Base-by-base conservation (phyloP, 2,797 vertebrate species). In the Benthosema pterotum region DNA sequence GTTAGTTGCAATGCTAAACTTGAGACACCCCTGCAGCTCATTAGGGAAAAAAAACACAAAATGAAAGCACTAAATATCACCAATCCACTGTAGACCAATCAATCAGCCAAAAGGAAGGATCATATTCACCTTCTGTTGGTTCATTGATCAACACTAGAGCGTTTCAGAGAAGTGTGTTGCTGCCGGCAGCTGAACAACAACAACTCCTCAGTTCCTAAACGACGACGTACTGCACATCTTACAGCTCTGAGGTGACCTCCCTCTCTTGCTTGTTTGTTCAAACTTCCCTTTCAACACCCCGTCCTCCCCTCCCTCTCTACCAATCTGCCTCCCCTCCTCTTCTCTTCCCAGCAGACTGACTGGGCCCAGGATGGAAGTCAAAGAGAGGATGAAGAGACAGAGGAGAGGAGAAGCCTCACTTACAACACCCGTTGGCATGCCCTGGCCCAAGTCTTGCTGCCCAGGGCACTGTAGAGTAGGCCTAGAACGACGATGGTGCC, bases 321-420 rank as follows among this genome's bases (percentile, higher is more conserved):
- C 62, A 62, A 13, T 58, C 73, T 77, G 22, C 1, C 58, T 67
- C 58, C 19, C 12, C 46, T 45, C 65, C 52, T 6, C 11, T 11
- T 38, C 46, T 66, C 65, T 77, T 62, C 61, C 63, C 71, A 78
- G 19, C 65, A 83, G 61, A 83, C 67, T 77, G 82, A n/a, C n/a
- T n/a, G n/a, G n/a, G 83, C 79, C 77, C 82, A 69, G 60, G 63
- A 79, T 80, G 82, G 78, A 72, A 71, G 67, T 46, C 77, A 74
- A 54, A 67, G 62, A 8, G 71, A 63, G 69, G 77, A 82, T 75
- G 80, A 74, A 66, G 69, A 72, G 69, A 64, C 78, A 65, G 74
- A 77, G 75, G 72, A 11, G 17, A 65, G 66, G 42, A 13, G 28
- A 63, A 57, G 11, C n/a, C n/a, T n/a, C n/a, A n/a, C n/a, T n/a